phyloP scores from a whole-genome alignment of 2,888 invertebrate genomes.

The Physocephala rufipes region DNA sequence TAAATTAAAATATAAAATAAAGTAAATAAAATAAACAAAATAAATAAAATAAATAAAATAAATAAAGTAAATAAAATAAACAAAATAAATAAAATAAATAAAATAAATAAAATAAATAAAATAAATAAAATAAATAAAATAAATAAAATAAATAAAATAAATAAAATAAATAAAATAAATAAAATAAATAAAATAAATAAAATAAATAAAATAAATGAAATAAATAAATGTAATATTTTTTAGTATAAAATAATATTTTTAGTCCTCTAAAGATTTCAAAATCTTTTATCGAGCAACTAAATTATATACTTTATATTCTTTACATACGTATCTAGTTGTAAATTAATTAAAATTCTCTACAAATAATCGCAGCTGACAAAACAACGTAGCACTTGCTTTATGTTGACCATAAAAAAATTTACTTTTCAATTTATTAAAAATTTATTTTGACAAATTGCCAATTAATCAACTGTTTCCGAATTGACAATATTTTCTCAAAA shows the following conservation, averaged over 20 bases:
- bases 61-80: too few species aligned
- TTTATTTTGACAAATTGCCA: slow-evolving; percentile 30
- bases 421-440: not conserved
- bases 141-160: too few species aligned
- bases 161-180: too few species aligned
- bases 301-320: too few species aligned
- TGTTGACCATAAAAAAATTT: not conserved
- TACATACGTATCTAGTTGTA: not conserved
- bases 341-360: slow-evolving; percentile 2
- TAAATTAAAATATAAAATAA: not conserved
- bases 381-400: not conserved
- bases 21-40: too few species aligned
- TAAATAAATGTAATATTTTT: too few species aligned
- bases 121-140: not conserved
- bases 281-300: too few species aligned
- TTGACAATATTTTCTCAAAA: slow-evolving; percentile 26
- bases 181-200: too few species aligned
- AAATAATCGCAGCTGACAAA: not conserved
- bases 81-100: not conserved
- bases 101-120: not conserved
- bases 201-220: too few species aligned
- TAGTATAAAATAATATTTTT: too few species aligned
- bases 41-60: too few species aligned
- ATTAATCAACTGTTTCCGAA: slow-evolving; percentile 31
- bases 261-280: too few species aligned